These are phyloP conservation scores for Boulengeromyrus knoepffleri DNA, from an alignment of 2,113 vertebrate genomes.

Conservation along the genomic window DNA sequence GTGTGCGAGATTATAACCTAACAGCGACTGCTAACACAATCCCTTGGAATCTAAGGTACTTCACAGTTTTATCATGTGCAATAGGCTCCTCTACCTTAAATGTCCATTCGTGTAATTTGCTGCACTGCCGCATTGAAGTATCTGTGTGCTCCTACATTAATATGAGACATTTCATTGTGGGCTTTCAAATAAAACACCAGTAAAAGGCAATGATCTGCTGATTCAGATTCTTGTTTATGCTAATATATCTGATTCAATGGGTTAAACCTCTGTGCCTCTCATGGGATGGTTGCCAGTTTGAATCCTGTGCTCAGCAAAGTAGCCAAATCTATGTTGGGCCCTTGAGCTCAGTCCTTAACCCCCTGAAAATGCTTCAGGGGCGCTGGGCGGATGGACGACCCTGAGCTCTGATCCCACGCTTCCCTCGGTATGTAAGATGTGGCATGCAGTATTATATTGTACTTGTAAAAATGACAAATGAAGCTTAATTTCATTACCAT, in stretches of 20 bases:
- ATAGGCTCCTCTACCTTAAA: neutral
- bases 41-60: neutral
- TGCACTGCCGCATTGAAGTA: neutral
- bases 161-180: neutral
- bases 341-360: neutral
- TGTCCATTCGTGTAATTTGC: neutral
- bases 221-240: neutral
- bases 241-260: neutral
- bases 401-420: neutral
- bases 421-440: neutral
- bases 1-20: neutral
- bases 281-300: neutral
- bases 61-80: neutral
- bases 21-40: neutral
- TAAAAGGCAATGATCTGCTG: neutral
- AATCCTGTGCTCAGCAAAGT: neutral
- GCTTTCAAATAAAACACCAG: neutral
- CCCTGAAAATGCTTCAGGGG: neutral
- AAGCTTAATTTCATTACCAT: neutral
- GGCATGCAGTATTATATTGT: neutral
- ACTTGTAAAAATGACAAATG: neutral
- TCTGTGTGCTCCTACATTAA: neutral
- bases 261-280: neutral
- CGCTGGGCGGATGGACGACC: neutral
- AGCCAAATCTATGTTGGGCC: neutral